Evolutionary conservation across 2,797 vertebrate genomes (phyloP), one percentile per base, ranked within the genome.

Genomic region (Cirrhinus molitorella): DNA sequence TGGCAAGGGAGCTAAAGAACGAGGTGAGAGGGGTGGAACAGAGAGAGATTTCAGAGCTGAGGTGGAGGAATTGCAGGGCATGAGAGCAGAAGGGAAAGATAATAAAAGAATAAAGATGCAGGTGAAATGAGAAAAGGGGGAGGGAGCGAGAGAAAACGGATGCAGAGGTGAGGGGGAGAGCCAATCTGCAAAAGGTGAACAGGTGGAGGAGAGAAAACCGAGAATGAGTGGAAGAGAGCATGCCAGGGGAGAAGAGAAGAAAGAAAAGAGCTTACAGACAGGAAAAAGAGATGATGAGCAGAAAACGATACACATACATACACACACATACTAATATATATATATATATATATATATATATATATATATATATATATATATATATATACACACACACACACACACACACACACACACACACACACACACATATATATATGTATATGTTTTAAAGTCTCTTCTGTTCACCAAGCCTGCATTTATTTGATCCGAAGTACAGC

Each of bases 31-130:
- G 47, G 28, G 51, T 74, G 28, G 73, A 75, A 65, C 49, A 74
- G 65, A 25, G 43, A 61, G 53, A 59, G 59, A 63, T 63, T 63
- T 43, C 25, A 12, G 51, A 85, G 55, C 37, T 13, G 72, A n/a
- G 81, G 72, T 74, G 71, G n/a, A 40, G 31, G 31, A 74, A 65
- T 51, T 65, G 47, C 67, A 51, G 16, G 45, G 40, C 66, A 71
- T 40, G 73, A 79, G 83, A 78, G 75, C 65, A 84, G 83, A 67
- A 79, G 14, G 37, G n/a, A 71, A 75, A 59, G 53, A 68, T 79
- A 67, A 57, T 55, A 78, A 79, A 84, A 65, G 28, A 75, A 83
- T 75, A 71, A 86, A 73, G 40, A 73, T 75, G 76, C 51, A 31
- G 67, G 71, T 83, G 45, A 61, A 59, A 79, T 63, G 74, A 78